phyloP scores from a whole-genome alignment of 2,888 invertebrate genomes.

The Amblyjoppa fuscipennis region DNA sequence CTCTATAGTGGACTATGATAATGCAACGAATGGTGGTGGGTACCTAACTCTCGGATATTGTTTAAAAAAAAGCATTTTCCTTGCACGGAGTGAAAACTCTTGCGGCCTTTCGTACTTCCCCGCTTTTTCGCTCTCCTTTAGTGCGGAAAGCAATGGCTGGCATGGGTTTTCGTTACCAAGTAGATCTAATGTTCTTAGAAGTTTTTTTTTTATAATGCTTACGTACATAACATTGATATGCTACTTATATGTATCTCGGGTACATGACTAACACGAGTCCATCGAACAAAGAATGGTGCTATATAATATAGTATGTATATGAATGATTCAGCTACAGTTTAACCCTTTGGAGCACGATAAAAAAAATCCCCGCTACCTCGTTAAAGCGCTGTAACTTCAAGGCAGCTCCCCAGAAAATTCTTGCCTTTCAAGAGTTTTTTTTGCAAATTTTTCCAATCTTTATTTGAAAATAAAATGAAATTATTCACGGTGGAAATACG shows the following conservation, averaged over 20 bases:
- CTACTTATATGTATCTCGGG: conserved; percentile 37
- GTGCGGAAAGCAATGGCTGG: conserved; percentile 35
- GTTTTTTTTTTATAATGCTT: conserved; percentile 44
- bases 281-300: conserved; percentile 60
- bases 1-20: conserved; percentile 74
- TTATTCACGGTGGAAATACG: background rate
- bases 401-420: background rate
- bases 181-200: conserved; percentile 44
- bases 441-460: background rate
- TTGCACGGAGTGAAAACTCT: conserved; percentile 45
- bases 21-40: conserved; percentile 80
- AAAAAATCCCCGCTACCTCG: background rate
- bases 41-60: conserved; percentile 75
- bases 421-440: background rate
- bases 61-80: conserved; percentile 55
- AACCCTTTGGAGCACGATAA: background rate
- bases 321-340: conserved; percentile 22
- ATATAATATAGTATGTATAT: conserved; percentile 24
- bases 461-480: background rate
- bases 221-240: conserved; percentile 58
- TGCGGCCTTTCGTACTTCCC: conserved; percentile 29
- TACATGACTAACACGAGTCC: conserved; percentile 40
- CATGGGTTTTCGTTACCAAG: conserved; percentile 51
- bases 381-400: no score
- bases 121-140: conserved; percentile 6